Evolutionary conservation across 2,888 invertebrate genomes (phyloP).

Genomic region (Yponomeuta malinellus): DNA sequence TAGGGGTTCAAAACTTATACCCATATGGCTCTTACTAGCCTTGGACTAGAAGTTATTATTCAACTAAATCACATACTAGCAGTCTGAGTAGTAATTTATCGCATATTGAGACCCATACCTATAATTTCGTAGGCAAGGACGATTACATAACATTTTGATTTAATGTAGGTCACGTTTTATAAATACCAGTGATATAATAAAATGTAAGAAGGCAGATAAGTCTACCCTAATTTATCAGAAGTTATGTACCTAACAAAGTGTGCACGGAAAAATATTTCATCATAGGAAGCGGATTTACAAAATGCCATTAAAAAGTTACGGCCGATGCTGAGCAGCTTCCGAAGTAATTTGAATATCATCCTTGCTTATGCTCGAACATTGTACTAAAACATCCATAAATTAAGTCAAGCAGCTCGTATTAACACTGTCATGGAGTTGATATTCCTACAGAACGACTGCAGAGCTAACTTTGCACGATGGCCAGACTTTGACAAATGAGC

Average conservation of each 20-base stretch:
- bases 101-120: neutral
- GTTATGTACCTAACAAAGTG: neutral
- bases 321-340: neutral
- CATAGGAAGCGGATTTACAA: neutral
- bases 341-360: slow-evolving; percentile 3
- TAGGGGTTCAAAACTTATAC: neutral
- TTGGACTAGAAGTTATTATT: neutral
- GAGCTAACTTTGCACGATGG: neutral
- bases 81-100: neutral
- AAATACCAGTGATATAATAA: neutral
- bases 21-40: neutral
- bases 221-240: neutral
- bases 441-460: neutral
- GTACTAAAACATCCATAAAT: neutral
- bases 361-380: neutral
- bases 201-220: neutral
- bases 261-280: neutral
- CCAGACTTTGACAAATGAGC: slow-evolving; percentile 10
- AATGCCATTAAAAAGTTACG: neutral
- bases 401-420: neutral
- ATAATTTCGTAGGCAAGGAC: neutral
- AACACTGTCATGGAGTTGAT: neutral
- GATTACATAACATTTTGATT: neutral
- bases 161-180: neutral
- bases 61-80: neutral